These are phyloP conservation scores for Cyanocitta stelleri DNA, from an alignment of 2,113 vertebrate species.

Conservation along the genomic window DNA sequence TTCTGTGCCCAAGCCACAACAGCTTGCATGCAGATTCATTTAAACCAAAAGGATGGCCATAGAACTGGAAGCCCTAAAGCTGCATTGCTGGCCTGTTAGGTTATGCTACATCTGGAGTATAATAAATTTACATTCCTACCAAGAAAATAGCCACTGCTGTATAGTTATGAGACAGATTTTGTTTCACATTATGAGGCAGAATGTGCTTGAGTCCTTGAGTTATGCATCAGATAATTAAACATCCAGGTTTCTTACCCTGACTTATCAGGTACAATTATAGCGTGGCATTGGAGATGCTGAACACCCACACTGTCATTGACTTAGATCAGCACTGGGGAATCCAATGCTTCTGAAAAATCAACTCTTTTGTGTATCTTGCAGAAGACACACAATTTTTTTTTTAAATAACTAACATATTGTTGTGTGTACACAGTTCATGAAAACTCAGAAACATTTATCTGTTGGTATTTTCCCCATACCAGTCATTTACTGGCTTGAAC, in stretches of 20 bases:
- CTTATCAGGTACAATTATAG: slow-evolving; percentile 7
- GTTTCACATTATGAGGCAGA: background rate
- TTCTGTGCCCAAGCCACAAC: background rate
- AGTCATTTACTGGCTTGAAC: background rate
- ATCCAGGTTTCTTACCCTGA: background rate
- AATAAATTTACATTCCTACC: background rate
- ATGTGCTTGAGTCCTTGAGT: background rate
- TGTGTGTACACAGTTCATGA: background rate
- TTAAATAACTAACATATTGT: background rate
- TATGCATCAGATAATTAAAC: background rate
- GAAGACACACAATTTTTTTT: background rate
- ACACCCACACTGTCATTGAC: slow-evolving; percentile 1
- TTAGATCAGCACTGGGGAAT: background rate
- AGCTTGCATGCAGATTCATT: background rate
- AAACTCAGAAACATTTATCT: background rate
- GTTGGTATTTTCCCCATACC: background rate
- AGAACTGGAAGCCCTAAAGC: background rate
- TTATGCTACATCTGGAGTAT: background rate
- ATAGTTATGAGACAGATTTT: background rate
- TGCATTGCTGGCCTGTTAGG: background rate
- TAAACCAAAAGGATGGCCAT: background rate
- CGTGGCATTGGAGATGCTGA: background rate
- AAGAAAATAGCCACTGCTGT: background rate
- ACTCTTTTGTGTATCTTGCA: background rate
- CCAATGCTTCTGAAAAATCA: background rate